Evolutionary conservation across 92 coral and sea anemone genomes (phyloP), one percentile per base, ranked within the genome.

Genomic region (Paramuricea clavata): DNA sequence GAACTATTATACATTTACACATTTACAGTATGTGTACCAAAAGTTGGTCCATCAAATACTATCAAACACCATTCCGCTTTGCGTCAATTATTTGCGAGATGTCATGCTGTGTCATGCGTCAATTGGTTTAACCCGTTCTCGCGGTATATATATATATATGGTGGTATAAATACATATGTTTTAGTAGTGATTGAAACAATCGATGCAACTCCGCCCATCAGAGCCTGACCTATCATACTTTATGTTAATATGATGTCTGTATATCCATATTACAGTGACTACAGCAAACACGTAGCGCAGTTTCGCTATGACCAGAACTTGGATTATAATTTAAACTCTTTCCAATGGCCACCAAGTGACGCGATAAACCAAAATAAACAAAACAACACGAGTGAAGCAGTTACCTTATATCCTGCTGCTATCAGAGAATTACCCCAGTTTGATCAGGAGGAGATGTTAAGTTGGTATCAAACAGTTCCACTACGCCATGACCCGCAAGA

Each of bases 401-500:
- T 28, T 28, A 3, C 41, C 21, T 30, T 41, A 13, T 65, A 65
- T 11, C 64, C 82, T 4, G 47, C 22, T 6, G 82, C 0, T 19
- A 49, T 49, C 43, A 36, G 82, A 49, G 82, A 76, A 31, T 19
- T 76, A 27, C 67, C 82, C 5, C 60, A 76, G 60, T 50, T 49
- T 60, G 82, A 76, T 13, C 82, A 60, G 26, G 82, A 76, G 25
- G 67, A 76, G 33, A 60, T 76, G 39, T 30, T 28, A 0, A 76
- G 64, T n/a, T 76, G 82, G 82, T 76, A 76, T 21, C 82, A 49
- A 5, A 76, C 82, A 2, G 82, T 76, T 23, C 82, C 82, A 28
- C 25, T 76, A 44, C 42, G 82, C 35, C 82, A 76, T 21, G 82
- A 76, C 21, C 67, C 82, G 5, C 67, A 76, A 33, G 68, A 76